Evolutionary conservation across 2,888 invertebrate genomes (phyloP), one percentile per base, ranked within the genome.

Genomic region (Drosophila mayaguana): DNA sequence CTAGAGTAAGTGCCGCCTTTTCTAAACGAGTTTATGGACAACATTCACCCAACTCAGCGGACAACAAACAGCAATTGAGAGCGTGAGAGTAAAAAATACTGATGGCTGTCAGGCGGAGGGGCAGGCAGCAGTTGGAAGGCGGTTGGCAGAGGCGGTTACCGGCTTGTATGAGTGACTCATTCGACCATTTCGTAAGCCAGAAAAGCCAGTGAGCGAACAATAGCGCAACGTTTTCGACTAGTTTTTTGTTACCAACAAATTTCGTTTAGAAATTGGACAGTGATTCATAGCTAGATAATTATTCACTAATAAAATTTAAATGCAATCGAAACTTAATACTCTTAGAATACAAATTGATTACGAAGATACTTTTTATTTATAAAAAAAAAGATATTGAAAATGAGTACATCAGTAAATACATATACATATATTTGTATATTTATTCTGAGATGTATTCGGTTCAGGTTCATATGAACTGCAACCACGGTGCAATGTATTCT

Each of bases 161-260:
- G 77, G 77, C 77, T 80, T 60, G 50, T 22, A 22, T 45, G 62
- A 69, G 63, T 77, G 71, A 77, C 71, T 76, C 79, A 79, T 65
- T 63, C 62, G 74, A 55, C 56, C 64, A 60, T 65, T 78, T 75
- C 56, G 63, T 68, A 68, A 68, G 62, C 69, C 51, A 32, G 60
- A 77, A 74, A 59, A 55, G 40, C 59, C 65, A 22, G 36, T 25
- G 43, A 62, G 36, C 60, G 28, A 18, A 16, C 18, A 2, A 38
- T 3, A 48, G 22, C 38, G 43, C 60, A 34, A 28, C 46, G 53
- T 14, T 62, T 57, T 16, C 32, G 14, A 66, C 62, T 66, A 66
- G 38, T 63, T 63, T 51, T 63, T 51, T 28, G 36, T 48, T 63
- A 51, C 57, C 48, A 51, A 55, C 46, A 74, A 73, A 59, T 72